Evolutionary conservation across 2,113 vertebrate species (phyloP).

Genomic region (Elephantulus edwardii): DNA sequence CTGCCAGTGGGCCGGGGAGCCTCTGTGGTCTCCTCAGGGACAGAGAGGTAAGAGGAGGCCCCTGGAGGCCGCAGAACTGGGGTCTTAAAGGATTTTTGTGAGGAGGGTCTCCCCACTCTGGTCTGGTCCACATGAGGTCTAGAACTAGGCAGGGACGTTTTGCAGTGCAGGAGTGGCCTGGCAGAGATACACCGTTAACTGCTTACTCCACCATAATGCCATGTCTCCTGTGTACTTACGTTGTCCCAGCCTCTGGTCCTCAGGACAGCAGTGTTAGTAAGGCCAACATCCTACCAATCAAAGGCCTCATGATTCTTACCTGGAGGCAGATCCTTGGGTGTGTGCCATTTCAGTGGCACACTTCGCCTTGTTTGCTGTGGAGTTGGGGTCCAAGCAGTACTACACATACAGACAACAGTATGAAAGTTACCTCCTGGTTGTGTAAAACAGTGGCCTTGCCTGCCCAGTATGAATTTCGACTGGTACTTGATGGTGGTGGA

Average conservation of each 20-base stretch:
- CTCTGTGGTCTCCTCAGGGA: not conserved
- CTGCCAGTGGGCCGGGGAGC: not conserved
- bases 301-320: not conserved
- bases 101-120: not conserved
- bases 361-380: not conserved
- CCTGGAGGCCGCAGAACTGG: not conserved
- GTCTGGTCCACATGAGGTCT: not conserved
- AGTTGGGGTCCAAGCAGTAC: not conserved
- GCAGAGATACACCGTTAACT: not conserved
- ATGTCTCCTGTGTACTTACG: not conserved
- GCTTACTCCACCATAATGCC: not conserved
- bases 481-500: not conserved
- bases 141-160: not conserved
- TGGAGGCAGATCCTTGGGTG: not conserved
- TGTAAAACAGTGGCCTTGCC: not conserved
- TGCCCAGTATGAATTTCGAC: not conserved
- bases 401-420: not conserved
- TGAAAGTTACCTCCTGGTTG: not conserved
- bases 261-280: not conserved
- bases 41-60: not conserved
- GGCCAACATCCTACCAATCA: not conserved
- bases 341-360: not conserved
- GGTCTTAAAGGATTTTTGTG: not conserved
- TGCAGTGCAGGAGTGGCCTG: not conserved
- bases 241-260: not conserved